phyloP scores from a whole-genome alignment of 2,797 vertebrate genomes.

The Loriculus beryllinus region DNA sequence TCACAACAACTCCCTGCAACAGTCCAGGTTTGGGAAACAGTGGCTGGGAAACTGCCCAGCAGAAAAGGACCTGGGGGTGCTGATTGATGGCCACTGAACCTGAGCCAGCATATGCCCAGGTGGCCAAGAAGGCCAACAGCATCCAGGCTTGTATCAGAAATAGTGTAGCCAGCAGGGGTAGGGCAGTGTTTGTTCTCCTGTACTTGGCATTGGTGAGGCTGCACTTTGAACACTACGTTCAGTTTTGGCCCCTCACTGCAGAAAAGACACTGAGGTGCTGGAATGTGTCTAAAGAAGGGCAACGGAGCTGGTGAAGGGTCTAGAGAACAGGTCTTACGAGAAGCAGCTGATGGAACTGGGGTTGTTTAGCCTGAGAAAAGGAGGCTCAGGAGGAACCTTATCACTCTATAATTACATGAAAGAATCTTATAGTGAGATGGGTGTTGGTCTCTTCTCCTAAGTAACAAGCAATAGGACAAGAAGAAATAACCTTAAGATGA shows the following conservation, averaged over 20 bases:
- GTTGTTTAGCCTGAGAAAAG: not conserved
- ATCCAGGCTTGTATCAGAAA: not conserved
- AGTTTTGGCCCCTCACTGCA: not conserved
- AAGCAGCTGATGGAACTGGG: not conserved
- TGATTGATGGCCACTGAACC: not conserved
- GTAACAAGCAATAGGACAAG: not conserved
- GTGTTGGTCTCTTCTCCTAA: not conserved
- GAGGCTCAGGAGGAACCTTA: not conserved
- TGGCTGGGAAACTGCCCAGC: not conserved
- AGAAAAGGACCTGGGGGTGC: not conserved
- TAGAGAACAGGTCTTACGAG: not conserved
- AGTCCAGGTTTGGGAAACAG: not conserved
- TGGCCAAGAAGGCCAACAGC: not conserved
- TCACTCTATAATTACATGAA: not conserved
- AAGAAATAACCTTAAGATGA: not conserved
- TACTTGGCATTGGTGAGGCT: not conserved
- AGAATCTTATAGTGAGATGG: not conserved
- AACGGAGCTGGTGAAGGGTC: not conserved
- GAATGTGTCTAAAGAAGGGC: not conserved
- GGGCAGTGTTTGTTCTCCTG: not conserved
- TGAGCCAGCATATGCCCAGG: not conserved
- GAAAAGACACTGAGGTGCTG: not conserved
- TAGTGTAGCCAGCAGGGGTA: not conserved
- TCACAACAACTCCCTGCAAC: fast-evolving
- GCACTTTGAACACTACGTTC: not conserved